These are phyloP conservation scores for Sebastolobus altivelis DNA, from an alignment of 2,797 vertebrate species.

Conservation along the genomic window DNA sequence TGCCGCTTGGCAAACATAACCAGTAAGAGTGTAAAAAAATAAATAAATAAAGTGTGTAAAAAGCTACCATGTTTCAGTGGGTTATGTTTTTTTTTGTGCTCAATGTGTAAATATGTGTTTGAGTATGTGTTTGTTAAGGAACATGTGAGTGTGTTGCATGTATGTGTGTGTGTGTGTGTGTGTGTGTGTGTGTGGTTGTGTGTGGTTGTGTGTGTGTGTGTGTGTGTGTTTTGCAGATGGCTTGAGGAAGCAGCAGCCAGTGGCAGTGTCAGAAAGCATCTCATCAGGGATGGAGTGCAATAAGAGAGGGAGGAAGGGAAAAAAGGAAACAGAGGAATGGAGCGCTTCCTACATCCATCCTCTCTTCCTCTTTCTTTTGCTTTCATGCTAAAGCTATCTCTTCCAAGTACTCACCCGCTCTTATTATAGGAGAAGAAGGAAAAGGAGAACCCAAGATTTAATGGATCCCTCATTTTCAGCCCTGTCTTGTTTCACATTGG, in stretches of 20 bases:
- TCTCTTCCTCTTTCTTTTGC: conserved; percentile 1
- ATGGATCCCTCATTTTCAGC: background rate
- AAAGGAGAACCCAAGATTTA: background rate
- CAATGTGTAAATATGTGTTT: conserved; percentile 5
- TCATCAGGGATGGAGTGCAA: conserved; percentile 61
- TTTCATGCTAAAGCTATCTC: background rate
- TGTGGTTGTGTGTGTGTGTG: conserved; percentile 16
- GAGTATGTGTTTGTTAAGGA: conserved; percentile 19
- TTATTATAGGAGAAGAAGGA: background rate
- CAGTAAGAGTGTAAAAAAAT: background rate
- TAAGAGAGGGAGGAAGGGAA: conserved; percentile 28
- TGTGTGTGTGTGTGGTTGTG: background rate
- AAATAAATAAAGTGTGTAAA: background rate
- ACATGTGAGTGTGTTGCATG: conserved; percentile 3
- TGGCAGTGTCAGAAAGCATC: conserved; percentile 77
- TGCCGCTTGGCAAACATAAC: too few relatives aligned
- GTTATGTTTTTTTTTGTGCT: background rate
- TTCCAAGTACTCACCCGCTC: background rate
- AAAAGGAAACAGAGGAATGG: conserved; percentile 36
- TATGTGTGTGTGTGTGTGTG: conserved; percentile 16
- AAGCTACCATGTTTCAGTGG: background rate
- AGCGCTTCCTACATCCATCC: conserved; percentile 2
- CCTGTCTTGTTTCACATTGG: background rate
- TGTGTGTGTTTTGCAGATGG: conserved; percentile 66
- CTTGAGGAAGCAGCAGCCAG: conserved; percentile 69